These are phyloP conservation scores for Stomatorhinus walkeri DNA, from an alignment of 2,797 vertebrate species.

Conservation along the genomic window DNA sequence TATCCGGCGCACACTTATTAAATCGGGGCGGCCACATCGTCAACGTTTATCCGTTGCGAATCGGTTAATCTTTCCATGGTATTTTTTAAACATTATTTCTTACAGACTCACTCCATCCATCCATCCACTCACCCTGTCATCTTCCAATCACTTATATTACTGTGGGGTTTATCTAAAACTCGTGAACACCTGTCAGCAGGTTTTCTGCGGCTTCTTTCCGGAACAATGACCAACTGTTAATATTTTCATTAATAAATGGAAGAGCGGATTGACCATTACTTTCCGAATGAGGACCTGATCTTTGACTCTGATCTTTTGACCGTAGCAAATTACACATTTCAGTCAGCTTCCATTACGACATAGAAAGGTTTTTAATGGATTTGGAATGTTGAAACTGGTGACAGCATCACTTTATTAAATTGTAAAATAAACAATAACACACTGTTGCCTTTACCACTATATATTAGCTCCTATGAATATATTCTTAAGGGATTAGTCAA, in stretches of 20 bases:
- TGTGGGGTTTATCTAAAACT: not conserved
- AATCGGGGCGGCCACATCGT: not conserved
- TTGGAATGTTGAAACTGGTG: not conserved
- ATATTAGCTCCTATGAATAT: not conserved
- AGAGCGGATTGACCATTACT: slow-evolving; percentile 27
- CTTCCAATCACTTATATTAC: not conserved
- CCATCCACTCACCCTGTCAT: not conserved
- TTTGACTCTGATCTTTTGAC: not conserved
- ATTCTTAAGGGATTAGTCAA: not conserved
- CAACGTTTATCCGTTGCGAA: not conserved
- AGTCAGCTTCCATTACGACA: not conserved
- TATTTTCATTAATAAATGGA: slow-evolving; percentile 36
- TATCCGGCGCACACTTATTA: not conserved
- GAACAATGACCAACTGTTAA: slow-evolving; percentile 27
- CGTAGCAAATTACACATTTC: not conserved
- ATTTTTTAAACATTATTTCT: not conserved
- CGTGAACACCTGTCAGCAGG: not conserved
- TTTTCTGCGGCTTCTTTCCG: not conserved
- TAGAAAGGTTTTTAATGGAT: not conserved
- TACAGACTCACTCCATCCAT: not conserved
- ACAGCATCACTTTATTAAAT: not conserved
- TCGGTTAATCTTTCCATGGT: not conserved
- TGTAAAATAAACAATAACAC: not conserved
- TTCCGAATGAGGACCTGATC: not conserved
- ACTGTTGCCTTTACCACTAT: not conserved